A percentile compares a stretch with the other conserved stretches of the same genome.
Evolutionary conservation across 2,888 invertebrate species (phyloP).

Genomic region (Pandemis heparana): DNA sequence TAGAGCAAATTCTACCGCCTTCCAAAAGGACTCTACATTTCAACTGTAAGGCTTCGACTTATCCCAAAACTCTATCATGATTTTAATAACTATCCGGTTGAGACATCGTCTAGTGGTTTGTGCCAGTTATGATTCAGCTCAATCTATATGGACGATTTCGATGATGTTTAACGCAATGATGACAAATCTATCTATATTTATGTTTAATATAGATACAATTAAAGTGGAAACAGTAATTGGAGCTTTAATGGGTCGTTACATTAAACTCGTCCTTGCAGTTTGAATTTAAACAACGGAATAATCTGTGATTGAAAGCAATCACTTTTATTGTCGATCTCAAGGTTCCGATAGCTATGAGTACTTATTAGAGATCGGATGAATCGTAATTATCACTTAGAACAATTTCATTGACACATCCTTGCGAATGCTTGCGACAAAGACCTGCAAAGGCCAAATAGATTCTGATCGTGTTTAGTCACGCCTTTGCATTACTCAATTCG

Average conservation of each 20-base stretch:
- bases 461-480: constrained; percentile 38
- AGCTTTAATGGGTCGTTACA: not conserved
- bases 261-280: not conserved
- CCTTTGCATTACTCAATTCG: constrained; percentile 35
- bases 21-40: too few relatives aligned
- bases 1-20: too few relatives aligned
- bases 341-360: not conserved
- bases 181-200: too few relatives aligned
- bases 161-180: not conserved
- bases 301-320: constrained; percentile 6
- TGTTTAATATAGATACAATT: not conserved
- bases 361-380: constrained; percentile 10
- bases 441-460: constrained; percentile 28
- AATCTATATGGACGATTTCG: not conserved
- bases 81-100: too few relatives aligned
- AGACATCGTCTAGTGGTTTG: not conserved
- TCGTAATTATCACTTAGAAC: constrained; percentile 6
- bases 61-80: too few relatives aligned
- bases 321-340: constrained; percentile 18
- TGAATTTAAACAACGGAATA: not conserved
- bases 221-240: not conserved
- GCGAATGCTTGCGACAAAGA: constrained; percentile 30
- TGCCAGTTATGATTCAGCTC: not conserved
- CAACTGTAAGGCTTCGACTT: too few relatives aligned
- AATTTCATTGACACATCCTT: constrained; percentile 24